Evolutionary conservation across 2,113 vertebrate genomes (phyloP), one percentile per base, ranked within the genome.

Genomic region (Periophthalmodon schlosseri): DNA sequence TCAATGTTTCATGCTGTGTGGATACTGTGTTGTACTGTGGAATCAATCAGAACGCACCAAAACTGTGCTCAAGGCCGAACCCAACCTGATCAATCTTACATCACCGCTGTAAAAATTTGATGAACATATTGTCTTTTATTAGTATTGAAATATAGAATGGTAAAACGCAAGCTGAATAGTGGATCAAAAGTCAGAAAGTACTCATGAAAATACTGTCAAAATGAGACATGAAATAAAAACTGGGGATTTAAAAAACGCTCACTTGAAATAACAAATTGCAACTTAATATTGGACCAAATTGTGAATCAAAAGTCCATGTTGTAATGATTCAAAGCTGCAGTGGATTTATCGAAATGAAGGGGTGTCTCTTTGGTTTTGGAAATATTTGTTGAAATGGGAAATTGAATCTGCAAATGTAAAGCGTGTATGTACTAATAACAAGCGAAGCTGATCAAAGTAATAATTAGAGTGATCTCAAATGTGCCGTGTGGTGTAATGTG

Each of bases 1-100:
- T 87, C 23, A 57, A 79, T 85, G 73, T 85, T 86, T 85, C 46
- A 87, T 75, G 68, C 70, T 83, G 79, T 28, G 58, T 68, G 4
- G 15, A 83, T 78, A 34, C 67, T 77, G 79, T 49, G 77, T 87
- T 81, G 78, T 65, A 78, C 74, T 34, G 65, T 52, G 77, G 63
- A 83, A 90, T 91, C 64, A 88, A 87, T 86, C n/a, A 57, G 72
- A 77, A 73, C 36, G 77, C 76, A 87, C 70, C 87, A 82, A 87
- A 78, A 74, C 70, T 77, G 72, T 80, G 72, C 79, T 77, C 81
- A 85, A 87, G 83, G 84, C 82, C 74, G 70, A 20, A 65, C 74
- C 67, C 44, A 73, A 71, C 67, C 24, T 49, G 71, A 80, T 86
- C 65, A 78, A 83, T 82, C 23, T 56, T 79, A 47, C 64, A 72